Percentiles rank a stretch among this genome's conserved stretches.
phyloP scores from a whole-genome alignment of 2,797 vertebrate species.

The Falco concolor region DNA sequence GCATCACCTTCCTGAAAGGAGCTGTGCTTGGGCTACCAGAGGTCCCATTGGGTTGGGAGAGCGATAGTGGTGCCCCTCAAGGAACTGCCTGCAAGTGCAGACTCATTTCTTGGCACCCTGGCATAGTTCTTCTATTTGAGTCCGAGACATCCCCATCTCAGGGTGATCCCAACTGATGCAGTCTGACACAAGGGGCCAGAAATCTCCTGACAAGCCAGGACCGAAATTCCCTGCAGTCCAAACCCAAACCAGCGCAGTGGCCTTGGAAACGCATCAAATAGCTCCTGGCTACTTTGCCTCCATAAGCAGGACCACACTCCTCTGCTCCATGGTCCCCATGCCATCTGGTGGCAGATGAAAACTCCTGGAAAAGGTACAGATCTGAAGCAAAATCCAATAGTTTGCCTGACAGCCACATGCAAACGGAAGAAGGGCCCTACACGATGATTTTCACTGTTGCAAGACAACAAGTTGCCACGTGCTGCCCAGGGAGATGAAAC shows the following conservation, averaged over 20 bases:
- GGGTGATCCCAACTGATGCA: background rate
- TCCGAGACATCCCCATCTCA: background rate
- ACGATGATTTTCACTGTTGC: background rate
- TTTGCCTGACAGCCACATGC: background rate
- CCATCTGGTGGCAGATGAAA: background rate
- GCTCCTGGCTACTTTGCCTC: background rate
- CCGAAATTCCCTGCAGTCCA: background rate
- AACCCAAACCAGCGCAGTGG: background rate
- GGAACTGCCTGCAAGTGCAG: background rate
- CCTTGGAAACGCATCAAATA: background rate
- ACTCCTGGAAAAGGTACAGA: background rate
- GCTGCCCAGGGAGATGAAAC: background rate
- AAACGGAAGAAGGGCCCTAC: background rate
- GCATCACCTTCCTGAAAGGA: background rate
- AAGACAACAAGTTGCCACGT: background rate
- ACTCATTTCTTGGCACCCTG: background rate
- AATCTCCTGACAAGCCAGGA: background rate
- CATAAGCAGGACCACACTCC: rapidly evolving
- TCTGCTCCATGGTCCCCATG: background rate
- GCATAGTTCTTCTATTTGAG: background rate
- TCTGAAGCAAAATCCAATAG: background rate
- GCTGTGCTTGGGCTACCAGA: background rate
- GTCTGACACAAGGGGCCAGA: background rate
- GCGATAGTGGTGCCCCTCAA: background rate
- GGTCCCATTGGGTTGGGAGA: background rate